These are phyloP conservation scores for Limnothrissa miodon DNA, from an alignment of 2,113 vertebrate species.

Conservation along the genomic window DNA sequence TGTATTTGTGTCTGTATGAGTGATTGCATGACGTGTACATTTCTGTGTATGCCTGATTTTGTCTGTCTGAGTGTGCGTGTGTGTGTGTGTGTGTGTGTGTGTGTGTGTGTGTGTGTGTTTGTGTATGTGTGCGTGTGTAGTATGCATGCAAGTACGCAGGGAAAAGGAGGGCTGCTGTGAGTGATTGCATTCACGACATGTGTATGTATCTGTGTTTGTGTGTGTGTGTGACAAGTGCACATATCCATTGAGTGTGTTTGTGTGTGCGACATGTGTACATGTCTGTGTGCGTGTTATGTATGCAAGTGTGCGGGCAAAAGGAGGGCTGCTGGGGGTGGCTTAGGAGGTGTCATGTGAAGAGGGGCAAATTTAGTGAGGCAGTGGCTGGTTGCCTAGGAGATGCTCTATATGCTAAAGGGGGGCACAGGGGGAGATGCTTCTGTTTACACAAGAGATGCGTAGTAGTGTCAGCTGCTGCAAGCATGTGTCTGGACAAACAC, in stretches of 20 bases:
- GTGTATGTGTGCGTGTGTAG: not conserved
- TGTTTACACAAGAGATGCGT: not conserved
- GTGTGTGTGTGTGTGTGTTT: not conserved
- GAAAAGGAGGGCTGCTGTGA: not conserved
- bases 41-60: not conserved
- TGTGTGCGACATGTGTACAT: not conserved
- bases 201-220: not conserved
- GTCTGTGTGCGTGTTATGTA: not conserved
- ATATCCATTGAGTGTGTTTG: not conserved
- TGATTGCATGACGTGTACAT: not conserved
- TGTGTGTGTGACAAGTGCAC: not conserved
- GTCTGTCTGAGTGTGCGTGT: not conserved
- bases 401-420: not conserved
- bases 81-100: not conserved
- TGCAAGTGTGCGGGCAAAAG: not conserved
- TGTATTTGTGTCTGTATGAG: too few relatives aligned
- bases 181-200: too few relatives aligned
- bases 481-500: not conserved
- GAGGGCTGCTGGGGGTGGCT: not conserved
- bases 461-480: not conserved
- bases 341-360: not conserved
- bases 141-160: not conserved
- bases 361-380: not conserved
- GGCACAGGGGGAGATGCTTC: not conserved
- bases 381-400: not conserved